Conservation (phyloP, 1,140 invertebrate species). For the Conus betulinus region DNA sequence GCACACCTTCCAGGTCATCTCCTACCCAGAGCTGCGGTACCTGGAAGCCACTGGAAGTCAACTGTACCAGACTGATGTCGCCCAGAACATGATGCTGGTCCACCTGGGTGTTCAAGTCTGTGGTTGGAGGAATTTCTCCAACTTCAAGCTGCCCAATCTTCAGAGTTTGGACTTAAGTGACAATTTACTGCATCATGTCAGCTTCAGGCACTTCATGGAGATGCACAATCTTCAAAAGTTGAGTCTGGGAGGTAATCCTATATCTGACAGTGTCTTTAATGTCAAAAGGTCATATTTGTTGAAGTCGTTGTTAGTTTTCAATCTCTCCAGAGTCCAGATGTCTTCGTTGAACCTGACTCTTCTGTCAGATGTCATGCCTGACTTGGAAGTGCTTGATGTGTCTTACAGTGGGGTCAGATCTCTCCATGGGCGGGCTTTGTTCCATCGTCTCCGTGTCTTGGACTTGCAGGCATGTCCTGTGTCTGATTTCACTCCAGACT, state of each 20-base stretch:
- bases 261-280: conserved; percentile 32
- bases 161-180: conserved; percentile 30
- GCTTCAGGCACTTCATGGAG: background rate
- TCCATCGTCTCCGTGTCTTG: conserved; percentile 43
- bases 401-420: conserved; percentile 34
- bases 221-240: conserved; percentile 25
- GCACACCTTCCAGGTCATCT: background rate
- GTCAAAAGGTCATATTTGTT: background rate
- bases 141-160: conserved; percentile 3
- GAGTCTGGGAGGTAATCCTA: conserved; percentile 34
- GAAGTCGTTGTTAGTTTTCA: background rate
- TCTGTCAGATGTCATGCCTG: conserved; percentile 43
- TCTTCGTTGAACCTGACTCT: conserved; percentile 29
- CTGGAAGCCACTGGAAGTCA: background rate
- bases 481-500: conserved; percentile 10
- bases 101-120: conserved; percentile 23
- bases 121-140: background rate
- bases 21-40: conserved; percentile 8
- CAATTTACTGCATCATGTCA: conserved; percentile 17
- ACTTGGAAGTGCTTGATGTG: background rate
- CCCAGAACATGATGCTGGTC: conserved; percentile 1
- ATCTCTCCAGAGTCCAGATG: conserved; percentile 28
- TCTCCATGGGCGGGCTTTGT: conserved; percentile 41
- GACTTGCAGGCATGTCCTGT: conserved; percentile 39
- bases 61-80: background rate